Evolutionary conservation across 2,797 vertebrate genomes (phyloP), one percentile per base, ranked within the genome.

Genomic region (Choloepus didactylus): DNA sequence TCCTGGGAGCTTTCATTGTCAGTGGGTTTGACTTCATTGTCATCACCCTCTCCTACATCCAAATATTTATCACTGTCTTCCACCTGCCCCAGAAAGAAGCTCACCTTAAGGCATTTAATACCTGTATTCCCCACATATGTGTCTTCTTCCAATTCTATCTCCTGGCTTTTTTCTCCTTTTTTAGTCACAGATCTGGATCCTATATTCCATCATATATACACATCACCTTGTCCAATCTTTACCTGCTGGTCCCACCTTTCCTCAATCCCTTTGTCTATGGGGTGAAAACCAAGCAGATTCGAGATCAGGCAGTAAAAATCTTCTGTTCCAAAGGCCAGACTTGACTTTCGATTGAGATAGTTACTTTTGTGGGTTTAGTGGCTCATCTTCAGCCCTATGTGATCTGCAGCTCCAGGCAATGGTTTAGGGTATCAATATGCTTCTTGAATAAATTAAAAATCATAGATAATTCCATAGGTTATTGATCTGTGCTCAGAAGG

Each of bases 91-190:
- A 88, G 9, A 80, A 41, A 49, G 75, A 95, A n/a, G 91, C 91
- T 23, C 14, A 11, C 1, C 67, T 93, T 51, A 96, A 95, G 9
- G 67, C 91, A 67, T 82, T 97, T 67, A 91, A 94, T 81, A 94
- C 94, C 4, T 96, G 93, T 54, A 56, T 87, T 41, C 62, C 93
- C 3, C 94, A 96, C n/a, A 73, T 96, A 27, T 62, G 29, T 44
- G 54, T 97, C 73, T 95, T 97, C 25, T 95, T 54, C 97, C 97
- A 86, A 3, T 89, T 96, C 81, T 97, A 94, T 72, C n/a, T 93
- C 35, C 96, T 89, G 23, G 86, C 49, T 31, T 95, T 95, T 16
- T 87, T 86, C 60, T 97, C 92, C 29, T 95, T 77, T 66, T 84
- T 95, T 25, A 87, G 35, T 27, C 97, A 95, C 4, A 90, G 94